Evolutionary conservation across 2,888 invertebrate genomes (phyloP).

Genomic region (Neelides folsomi): DNA sequence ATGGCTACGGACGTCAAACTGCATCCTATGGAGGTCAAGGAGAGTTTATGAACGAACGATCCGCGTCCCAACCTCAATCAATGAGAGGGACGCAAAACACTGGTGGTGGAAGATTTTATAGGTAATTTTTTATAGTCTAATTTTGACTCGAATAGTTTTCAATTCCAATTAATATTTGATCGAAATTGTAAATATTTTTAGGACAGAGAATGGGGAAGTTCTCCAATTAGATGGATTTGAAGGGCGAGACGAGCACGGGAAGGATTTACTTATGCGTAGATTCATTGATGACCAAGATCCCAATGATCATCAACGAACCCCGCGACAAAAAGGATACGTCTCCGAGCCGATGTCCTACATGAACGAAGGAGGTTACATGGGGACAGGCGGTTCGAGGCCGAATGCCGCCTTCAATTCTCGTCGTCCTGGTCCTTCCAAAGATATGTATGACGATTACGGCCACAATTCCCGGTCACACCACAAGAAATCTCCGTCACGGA

Average conservation of each 20-base stretch:
- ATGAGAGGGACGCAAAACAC: conserved; percentile 10
- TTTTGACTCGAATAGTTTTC: not conserved
- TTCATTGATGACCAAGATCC: conserved; percentile 61
- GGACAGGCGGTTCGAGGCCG: too few relatives aligned
- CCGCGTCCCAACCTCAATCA: conserved; percentile 11
- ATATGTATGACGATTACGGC: not conserved
- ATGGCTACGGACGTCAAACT: conserved; percentile 12
- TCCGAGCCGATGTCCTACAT: not conserved
- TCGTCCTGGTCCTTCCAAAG: not conserved
- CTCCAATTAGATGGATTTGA: conserved; percentile 40
- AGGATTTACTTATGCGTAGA: conserved; percentile 66
- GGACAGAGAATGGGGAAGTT: conserved; percentile 31
- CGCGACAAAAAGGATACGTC: not conserved
- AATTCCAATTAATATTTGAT: not conserved
- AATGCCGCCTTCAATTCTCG: too few relatives aligned
- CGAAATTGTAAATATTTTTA: conserved; percentile 7
- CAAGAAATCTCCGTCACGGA: conserved; percentile 1
- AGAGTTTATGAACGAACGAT: conserved; percentile 4
- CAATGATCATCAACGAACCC: conserved; percentile 10
- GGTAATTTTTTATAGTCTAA: conserved; percentile 9
- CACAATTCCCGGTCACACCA: conserved; percentile 1
- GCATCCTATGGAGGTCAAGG: not conserved
- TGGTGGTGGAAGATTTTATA: conserved; percentile 13
- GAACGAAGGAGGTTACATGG: not conserved
- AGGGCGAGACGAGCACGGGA: conserved; percentile 53